Evolutionary conservation across 2,113 vertebrate species (phyloP).

Genomic region (Petrocephalus microphthalmus): DNA sequence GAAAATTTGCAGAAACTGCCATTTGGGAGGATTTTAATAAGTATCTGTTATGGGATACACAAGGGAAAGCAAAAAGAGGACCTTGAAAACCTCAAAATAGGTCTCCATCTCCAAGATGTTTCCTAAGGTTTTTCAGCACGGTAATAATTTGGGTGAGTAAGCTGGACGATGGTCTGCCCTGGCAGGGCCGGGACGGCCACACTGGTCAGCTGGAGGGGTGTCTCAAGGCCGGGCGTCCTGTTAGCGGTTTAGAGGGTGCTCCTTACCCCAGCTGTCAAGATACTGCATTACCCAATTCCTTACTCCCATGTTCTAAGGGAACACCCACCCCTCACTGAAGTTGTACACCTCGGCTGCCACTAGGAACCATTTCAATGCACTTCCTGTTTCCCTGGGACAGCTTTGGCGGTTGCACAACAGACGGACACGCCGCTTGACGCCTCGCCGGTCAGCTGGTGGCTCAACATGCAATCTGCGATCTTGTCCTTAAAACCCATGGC

Average conservation of each 20-base stretch:
- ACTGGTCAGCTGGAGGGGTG: constrained; percentile 21
- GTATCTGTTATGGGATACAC: constrained; percentile 31
- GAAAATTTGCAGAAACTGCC: constrained; percentile 29
- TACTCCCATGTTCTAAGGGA: not conserved
- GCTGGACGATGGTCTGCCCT: constrained; percentile 48
- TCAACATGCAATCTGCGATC: constrained; percentile 48
- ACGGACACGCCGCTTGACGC: constrained; percentile 45
- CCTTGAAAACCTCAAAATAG: constrained; percentile 44
- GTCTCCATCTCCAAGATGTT: constrained; percentile 58
- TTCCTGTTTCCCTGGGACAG: not conserved
- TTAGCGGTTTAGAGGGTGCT: not conserved
- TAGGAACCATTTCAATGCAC: not conserved
- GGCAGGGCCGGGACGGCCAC: constrained; percentile 41
- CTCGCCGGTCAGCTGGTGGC: constrained; percentile 42
- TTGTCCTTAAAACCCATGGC: constrained; percentile 37
- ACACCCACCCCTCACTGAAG: not conserved
- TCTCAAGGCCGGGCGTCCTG: constrained; percentile 33
- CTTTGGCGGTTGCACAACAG: constrained; percentile 45
- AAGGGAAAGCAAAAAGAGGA: constrained; percentile 33
- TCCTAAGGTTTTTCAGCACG: constrained; percentile 53
- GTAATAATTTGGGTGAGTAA: constrained; percentile 55
- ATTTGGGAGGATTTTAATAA: constrained; percentile 47
- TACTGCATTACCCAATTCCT: not conserved
- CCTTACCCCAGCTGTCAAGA: not conserved
- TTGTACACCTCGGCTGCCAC: constrained; percentile 2